Evolutionary conservation across 2,888 invertebrate genomes (phyloP), one percentile per base, ranked within the genome.

Genomic region (Pemphredon lugubris): DNA sequence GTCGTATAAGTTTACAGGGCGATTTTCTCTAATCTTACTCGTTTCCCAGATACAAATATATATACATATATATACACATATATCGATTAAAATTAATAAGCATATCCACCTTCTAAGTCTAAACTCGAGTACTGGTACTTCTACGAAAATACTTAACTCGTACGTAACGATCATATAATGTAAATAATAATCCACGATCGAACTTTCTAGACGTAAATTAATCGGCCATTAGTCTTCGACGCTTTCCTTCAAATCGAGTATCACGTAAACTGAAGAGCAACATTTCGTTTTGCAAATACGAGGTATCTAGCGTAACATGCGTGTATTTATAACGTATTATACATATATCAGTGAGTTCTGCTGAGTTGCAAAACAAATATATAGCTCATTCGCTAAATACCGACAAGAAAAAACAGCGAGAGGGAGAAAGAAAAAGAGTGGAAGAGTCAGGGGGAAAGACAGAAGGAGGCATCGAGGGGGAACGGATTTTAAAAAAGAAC

Each of bases 331-430:
- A 51, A 53, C 6, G 20, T 30, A 42, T 9, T 40, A 54, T 18
- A 23, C 45, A 37, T 37, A 32, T 34, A 14, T 66, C 21, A 20
- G 16, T 45, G 32, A 50, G 37, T 70, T 50, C 14, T 44, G 30
- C 23, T 59, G 30, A 68, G n/a, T 68, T 60, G 37, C 51, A 44
- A 67, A 58, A 14, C 40, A 40, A 40, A 40, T 40, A 40, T 40
- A 40, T 16, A 40, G 20, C 20, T 32, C 39, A 55, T 50, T 63
- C 57, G 59, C 47, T 47, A 34, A 32, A 34, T 51, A 48, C 23
- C 2, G 21, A 30, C 23, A 16, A 37, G 18, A 45, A 34, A 6
- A 26, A 45, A 6, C 13, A 40, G 13, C 13, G 9, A 13, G 14
- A 21, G 2, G 16, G 13, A 5, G 4, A 2, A 34, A 20, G 5